A percentile compares a stretch with the other conserved stretches of the same genome.
Evolutionary conservation across 2,113 vertebrate species (phyloP).

Genomic region (Emydocephalus ijimae): DNA sequence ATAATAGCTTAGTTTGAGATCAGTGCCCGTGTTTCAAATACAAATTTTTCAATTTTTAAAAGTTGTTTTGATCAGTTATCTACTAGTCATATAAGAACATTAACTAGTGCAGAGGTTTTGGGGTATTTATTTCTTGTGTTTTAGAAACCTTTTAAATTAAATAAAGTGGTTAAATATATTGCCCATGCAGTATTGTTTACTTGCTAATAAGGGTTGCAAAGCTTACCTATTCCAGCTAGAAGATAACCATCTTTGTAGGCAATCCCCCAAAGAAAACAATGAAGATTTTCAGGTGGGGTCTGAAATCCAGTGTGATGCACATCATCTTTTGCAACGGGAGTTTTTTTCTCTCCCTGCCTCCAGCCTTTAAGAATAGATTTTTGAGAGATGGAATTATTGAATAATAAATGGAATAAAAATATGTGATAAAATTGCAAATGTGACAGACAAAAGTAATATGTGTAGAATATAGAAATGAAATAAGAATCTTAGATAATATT

Average conservation of each 20-base stretch:
- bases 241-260: neutral
- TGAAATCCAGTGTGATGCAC: neutral
- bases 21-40: neutral
- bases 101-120: neutral
- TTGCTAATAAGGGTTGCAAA: neutral
- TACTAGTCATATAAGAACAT: neutral
- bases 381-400: neutral
- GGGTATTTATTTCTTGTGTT: neutral
- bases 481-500: no score
- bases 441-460: no score
- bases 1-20: neutral
- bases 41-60: neutral
- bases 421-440: no score
- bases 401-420: no score
- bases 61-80: neutral
- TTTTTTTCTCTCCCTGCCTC: neutral
- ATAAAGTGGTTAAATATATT: neutral
- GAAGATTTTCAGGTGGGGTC: neutral
- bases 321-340: neutral
- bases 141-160: neutral
- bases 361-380: neutral
- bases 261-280: neutral
- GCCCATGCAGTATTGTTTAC: neutral
- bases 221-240: neutral
- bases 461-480: no score